Evolutionary conservation across 2,888 invertebrate genomes (phyloP).

Genomic region (Callyntrura guangdongensis): DNA sequence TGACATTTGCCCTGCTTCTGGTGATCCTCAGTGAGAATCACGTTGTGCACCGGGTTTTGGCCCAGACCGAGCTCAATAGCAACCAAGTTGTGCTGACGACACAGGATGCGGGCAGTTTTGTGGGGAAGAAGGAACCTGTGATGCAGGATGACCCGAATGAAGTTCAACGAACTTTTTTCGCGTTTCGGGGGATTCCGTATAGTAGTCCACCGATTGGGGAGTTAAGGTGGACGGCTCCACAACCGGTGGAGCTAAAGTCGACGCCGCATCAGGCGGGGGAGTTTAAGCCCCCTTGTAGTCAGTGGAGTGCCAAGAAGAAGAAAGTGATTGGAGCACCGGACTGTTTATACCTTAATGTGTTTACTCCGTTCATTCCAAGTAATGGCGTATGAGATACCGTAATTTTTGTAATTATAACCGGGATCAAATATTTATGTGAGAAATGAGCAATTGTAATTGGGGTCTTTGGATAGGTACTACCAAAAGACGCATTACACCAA

Average conservation of each 20-base stretch:
- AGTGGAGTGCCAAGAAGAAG: constrained; percentile 81
- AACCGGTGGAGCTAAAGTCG: constrained; percentile 70
- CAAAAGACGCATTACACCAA: constrained; percentile 49
- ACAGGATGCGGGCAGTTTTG: constrained; percentile 80
- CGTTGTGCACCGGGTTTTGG: constrained; percentile 71
- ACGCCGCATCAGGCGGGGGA: constrained; percentile 80
- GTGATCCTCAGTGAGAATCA: constrained; percentile 75
- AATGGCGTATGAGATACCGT: constrained; percentile 24
- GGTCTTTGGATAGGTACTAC: constrained; percentile 35
- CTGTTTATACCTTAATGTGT: constrained; percentile 83
- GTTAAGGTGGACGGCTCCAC: constrained; percentile 77
- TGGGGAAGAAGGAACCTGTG: constrained; percentile 77
- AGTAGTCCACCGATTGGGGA: constrained; percentile 75
- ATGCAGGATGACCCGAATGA: constrained; percentile 76
- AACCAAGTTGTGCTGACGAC: constrained; percentile 76
- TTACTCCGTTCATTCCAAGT: constrained; percentile 83
- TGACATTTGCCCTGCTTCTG: constrained; percentile 73
- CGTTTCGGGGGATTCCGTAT: constrained; percentile 82
- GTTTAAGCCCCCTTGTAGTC: constrained; percentile 82
- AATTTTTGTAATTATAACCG: neutral
- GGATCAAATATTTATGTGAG: neutral
- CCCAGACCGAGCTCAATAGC: constrained; percentile 62
- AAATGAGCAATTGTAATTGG: neutral
- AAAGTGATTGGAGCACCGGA: constrained; percentile 81
- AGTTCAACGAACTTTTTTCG: constrained; percentile 73